Conservation (phyloP, 2,797 vertebrate genomes). For the Cynodonichthys magdalenae region DNA sequence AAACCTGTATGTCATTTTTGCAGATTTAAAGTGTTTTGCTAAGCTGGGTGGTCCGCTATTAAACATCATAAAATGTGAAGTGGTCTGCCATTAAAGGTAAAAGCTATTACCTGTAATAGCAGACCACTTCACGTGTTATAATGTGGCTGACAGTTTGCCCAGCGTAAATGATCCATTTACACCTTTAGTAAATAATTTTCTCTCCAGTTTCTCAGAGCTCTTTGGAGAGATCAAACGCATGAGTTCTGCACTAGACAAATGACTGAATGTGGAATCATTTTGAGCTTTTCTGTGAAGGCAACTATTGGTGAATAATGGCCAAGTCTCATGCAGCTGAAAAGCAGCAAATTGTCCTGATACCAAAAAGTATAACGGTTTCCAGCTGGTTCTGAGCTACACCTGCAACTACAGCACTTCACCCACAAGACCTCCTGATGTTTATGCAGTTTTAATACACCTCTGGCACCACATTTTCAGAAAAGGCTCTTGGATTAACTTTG, state of each 20-base stretch:
- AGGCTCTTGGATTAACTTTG: neutral
- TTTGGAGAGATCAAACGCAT: neutral
- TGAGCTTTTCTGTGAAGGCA: neutral
- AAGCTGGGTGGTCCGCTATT: neutral
- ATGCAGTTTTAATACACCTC: conserved; percentile 2
- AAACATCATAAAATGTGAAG: neutral
- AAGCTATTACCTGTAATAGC: conserved; percentile 18
- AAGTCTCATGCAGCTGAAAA: neutral
- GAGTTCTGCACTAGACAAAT: neutral
- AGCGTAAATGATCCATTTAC: neutral
- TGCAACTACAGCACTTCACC: neutral
- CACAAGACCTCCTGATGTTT: neutral
- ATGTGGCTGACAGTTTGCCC: neutral
- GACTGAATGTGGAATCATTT: neutral
- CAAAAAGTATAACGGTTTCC: neutral
- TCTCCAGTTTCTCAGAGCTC: neutral
- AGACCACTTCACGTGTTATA: conserved; percentile 11
- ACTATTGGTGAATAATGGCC: neutral
- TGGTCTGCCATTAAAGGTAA: conserved; percentile 1
- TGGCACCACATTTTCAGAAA: neutral
- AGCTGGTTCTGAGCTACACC: conserved; percentile 1
- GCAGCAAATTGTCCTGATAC: neutral
- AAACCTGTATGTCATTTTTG: conserved; percentile 3
- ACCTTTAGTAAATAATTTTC: neutral
- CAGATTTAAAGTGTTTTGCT: conserved; percentile 5